Conservation (phyloP, 2,888 invertebrate species). For the Nymphalis polychloros region DNA sequence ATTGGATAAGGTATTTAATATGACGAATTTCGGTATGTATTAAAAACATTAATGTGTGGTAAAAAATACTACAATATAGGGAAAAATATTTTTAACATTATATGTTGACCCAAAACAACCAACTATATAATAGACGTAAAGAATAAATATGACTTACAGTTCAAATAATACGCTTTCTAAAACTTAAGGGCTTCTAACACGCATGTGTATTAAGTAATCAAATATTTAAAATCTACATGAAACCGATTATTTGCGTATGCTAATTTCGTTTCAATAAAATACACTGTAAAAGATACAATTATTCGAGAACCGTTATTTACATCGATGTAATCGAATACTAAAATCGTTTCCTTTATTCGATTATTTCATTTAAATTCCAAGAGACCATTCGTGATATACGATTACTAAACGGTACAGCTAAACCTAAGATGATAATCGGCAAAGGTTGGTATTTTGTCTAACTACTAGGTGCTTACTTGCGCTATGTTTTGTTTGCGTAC, state of each 20-base stretch:
- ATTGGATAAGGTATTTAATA: too few species aligned
- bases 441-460: conserved; percentile 18
- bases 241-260: conserved; percentile 10
- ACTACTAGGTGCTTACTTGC: neutral
- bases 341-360: neutral
- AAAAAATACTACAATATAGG: too few species aligned
- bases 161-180: conserved; percentile 6
- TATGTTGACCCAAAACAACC: neutral
- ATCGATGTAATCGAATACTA: neutral
- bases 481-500: neutral
- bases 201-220: neutral
- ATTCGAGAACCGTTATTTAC: conserved; percentile 5
- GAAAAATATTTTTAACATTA: neutral
- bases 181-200: neutral
- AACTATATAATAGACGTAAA: neutral
- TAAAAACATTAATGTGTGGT: too few species aligned
- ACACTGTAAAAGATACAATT: neutral
- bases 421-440: conserved; percentile 19
- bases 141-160: conserved; percentile 2
- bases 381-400: conserved; percentile 9
- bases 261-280: conserved; percentile 3
- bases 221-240: neutral
- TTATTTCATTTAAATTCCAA: neutral
- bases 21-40: too few species aligned
- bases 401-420: conserved; percentile 16